These are phyloP conservation scores for Drosophila biarmipes DNA, from an alignment of 1,140 invertebrate species.

Conservation along the genomic window DNA sequence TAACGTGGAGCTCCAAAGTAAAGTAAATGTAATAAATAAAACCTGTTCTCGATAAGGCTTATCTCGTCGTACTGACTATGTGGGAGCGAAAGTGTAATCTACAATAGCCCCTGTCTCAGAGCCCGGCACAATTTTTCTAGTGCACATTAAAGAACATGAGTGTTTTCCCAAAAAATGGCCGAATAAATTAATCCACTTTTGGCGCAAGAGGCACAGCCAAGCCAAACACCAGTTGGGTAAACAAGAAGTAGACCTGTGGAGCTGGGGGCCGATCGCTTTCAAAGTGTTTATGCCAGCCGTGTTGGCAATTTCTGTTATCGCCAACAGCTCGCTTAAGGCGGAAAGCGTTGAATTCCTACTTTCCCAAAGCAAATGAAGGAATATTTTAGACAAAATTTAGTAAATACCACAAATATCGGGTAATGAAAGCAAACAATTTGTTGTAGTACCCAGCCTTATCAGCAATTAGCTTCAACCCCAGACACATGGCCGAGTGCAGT, in stretches of 20 bases:
- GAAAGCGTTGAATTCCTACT: constrained; percentile 11
- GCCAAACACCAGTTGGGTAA: constrained; percentile 37
- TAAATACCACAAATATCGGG: constrained; percentile 9
- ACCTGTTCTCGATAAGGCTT: constrained; percentile 40
- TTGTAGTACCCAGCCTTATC: constrained; percentile 17
- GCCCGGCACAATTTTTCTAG: neutral
- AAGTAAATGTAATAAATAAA: constrained; percentile 20
- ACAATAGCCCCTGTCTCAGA: neutral
- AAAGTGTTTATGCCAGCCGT: constrained; percentile 24
- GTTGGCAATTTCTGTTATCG: constrained; percentile 52
- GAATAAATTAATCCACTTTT: constrained; percentile 17
- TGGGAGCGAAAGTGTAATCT: constrained; percentile 9
- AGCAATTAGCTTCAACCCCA: constrained; percentile 37
- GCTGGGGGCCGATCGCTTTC: constrained; percentile 8
- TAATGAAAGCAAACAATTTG: constrained; percentile 12
- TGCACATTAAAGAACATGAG: neutral
- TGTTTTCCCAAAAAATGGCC: constrained; percentile 10
- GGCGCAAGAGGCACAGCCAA: constrained; percentile 6
- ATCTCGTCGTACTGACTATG: constrained; percentile 16
- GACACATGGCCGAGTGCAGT: constrained; percentile 14
- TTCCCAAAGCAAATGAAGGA: constrained; percentile 36
- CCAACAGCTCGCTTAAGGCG: constrained; percentile 2
- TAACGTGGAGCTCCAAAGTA: neutral
- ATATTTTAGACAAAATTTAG: constrained; percentile 3
- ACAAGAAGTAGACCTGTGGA: constrained; percentile 11